Percentiles rank a stretch among this genome's conserved stretches.
Conservation (phyloP, 2,888 invertebrate genomes). For the Pheosia tremula region DNA sequence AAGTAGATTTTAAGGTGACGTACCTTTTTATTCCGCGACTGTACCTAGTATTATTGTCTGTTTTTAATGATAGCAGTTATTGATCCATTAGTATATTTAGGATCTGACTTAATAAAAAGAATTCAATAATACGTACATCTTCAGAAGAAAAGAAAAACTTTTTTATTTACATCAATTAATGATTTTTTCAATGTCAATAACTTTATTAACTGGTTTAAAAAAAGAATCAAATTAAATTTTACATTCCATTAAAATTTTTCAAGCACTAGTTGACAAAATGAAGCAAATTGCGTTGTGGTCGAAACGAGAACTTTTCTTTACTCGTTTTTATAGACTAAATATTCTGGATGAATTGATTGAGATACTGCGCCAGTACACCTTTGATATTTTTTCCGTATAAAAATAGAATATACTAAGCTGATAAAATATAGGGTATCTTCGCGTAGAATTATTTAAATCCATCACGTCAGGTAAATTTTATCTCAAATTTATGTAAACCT, state of each 20-base stretch:
- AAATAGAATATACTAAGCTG: background rate
- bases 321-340: background rate
- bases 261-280: background rate
- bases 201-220: too few species aligned
- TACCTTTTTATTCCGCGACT: too few species aligned
- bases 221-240: background rate
- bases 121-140: too few species aligned
- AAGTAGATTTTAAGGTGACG: too few species aligned
- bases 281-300: background rate
- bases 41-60: too few species aligned
- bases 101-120: too few species aligned
- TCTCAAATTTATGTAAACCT: slow-evolving; percentile 14
- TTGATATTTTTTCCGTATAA: background rate
- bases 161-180: too few species aligned
- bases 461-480: slow-evolving; percentile 15
- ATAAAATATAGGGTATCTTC: background rate
- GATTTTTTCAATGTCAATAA: too few species aligned
- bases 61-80: too few species aligned
- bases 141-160: too few species aligned
- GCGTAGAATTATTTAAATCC: background rate
- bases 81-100: too few species aligned
- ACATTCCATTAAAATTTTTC: background rate
- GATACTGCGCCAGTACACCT: background rate
- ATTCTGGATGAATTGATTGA: background rate
- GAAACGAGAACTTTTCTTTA: background rate